Evolutionary conservation across 2,797 vertebrate species (phyloP).

Genomic region (Pagetopsis macropterus): DNA sequence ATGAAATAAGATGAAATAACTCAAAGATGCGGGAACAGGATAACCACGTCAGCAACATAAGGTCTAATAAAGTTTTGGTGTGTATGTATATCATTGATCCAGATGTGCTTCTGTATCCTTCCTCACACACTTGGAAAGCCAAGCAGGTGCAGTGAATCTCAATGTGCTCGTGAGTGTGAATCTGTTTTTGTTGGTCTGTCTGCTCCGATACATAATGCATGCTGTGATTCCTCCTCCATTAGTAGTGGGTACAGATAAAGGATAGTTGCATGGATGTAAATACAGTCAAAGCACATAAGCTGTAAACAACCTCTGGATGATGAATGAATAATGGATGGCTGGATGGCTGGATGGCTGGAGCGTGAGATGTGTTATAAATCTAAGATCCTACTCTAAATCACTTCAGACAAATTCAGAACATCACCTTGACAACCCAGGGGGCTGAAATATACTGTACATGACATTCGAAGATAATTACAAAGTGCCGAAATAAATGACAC

Average conservation of each 20-base stretch:
- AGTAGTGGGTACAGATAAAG: constrained; percentile 26
- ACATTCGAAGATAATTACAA: constrained; percentile 24
- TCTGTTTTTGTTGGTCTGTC: neutral
- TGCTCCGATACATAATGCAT: constrained; percentile 8
- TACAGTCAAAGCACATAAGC: constrained; percentile 1
- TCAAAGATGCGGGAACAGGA: neutral
- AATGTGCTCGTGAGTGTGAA: neutral
- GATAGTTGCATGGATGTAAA: constrained; percentile 15
- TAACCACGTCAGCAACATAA: neutral
- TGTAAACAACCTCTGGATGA: constrained; percentile 1
- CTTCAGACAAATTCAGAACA: constrained; percentile 38
- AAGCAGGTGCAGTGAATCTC: constrained; percentile 4
- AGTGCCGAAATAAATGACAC: constrained; percentile 33
- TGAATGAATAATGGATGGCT: constrained; percentile 47
- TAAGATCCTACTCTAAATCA: constrained; percentile 30
- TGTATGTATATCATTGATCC: constrained; percentile 1
- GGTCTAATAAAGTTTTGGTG: neutral
- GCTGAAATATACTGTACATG: constrained; percentile 25
- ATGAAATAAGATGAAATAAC: neutral
- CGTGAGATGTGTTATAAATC: constrained; percentile 47
- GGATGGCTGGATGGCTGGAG: constrained; percentile 39
- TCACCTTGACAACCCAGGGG: constrained; percentile 17
- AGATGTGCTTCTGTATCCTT: constrained; percentile 20
- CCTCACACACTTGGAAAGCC: neutral
- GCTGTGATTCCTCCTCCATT: constrained; percentile 9